These are phyloP conservation scores for Drosophila trapezifrons DNA, from an alignment of 1,140 invertebrate species.

Conservation along the genomic window DNA sequence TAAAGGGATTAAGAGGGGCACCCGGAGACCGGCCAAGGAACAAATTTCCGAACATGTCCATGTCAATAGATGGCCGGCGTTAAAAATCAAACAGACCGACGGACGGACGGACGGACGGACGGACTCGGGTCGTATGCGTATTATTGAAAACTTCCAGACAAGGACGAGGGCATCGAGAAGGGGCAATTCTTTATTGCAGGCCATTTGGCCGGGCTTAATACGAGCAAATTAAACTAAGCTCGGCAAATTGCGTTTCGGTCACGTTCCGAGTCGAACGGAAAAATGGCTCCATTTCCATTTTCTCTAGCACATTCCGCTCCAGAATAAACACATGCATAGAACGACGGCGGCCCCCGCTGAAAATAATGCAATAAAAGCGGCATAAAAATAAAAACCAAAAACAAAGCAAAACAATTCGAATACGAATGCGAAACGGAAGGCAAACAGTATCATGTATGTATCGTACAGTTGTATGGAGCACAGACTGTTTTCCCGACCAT, in stretches of 20 bases:
- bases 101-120: slow-evolving; percentile 15
- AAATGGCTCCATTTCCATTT: slow-evolving; percentile 74
- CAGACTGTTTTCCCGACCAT: neutral
- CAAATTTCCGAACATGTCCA: slow-evolving; percentile 65
- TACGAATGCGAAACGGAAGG: slow-evolving; percentile 32
- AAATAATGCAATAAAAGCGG: slow-evolving; percentile 81
- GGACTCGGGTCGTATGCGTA: slow-evolving; percentile 57
- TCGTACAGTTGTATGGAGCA: slow-evolving; percentile 14
- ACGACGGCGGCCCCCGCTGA: slow-evolving; percentile 45
- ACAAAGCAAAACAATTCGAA: slow-evolving; percentile 35
- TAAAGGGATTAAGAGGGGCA: slow-evolving; percentile 77
- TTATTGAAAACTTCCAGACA: slow-evolving; percentile 65
- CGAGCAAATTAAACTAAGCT: slow-evolving; percentile 81
- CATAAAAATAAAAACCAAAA: slow-evolving; percentile 71
- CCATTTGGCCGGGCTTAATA: slow-evolving; percentile 59
- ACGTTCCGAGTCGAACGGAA: slow-evolving; percentile 63
- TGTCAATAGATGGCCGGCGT: slow-evolving; percentile 50
- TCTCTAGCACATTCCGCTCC: slow-evolving; percentile 45
- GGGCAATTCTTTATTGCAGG: slow-evolving; percentile 53
- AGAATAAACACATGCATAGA: slow-evolving; percentile 72
- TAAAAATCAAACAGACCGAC: slow-evolving; percentile 63
- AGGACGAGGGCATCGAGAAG: slow-evolving; percentile 12
- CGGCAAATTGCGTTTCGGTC: slow-evolving; percentile 74
- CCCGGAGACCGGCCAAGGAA: slow-evolving; percentile 29
- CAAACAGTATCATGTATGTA: slow-evolving; percentile 31